phyloP scores from a whole-genome alignment of 2,797 vertebrate genomes.

The Aselliscus stoliczkanus region DNA sequence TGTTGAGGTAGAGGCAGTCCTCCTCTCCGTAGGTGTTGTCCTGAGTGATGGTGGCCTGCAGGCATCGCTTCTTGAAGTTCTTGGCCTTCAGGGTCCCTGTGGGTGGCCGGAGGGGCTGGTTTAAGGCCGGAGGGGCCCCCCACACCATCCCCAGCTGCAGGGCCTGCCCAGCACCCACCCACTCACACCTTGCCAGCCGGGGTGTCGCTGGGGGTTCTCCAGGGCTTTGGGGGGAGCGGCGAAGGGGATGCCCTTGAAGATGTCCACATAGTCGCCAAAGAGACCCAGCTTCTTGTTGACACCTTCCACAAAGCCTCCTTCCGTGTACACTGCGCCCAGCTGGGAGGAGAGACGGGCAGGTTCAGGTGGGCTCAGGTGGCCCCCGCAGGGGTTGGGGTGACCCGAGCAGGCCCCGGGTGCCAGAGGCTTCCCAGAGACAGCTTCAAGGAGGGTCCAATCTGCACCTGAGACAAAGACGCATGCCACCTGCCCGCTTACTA shows the following conservation, averaged over 20 bases:
- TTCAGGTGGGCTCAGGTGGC: background rate
- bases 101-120: accelerated
- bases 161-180: accelerated
- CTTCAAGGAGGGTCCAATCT: background rate
- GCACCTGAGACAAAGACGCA: background rate
- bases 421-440: background rate
- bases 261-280: slow-evolving; percentile 81
- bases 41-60: slow-evolving; percentile 86
- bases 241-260: slow-evolving; percentile 94
- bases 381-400: accelerated
- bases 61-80: slow-evolving; percentile 82
- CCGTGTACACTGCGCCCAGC: slow-evolving; percentile 90
- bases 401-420: background rate
- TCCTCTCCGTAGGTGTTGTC: slow-evolving; percentile 81
- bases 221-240: slow-evolving; percentile 86
- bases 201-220: slow-evolving; percentile 88
- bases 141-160: accelerated
- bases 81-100: slow-evolving; percentile 86
- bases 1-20: slow-evolving; percentile 96
- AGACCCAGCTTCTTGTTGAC: slow-evolving; percentile 83
- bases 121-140: background rate
- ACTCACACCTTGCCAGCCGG: slow-evolving; percentile 90
- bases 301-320: slow-evolving; percentile 92
- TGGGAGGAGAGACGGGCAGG: slow-evolving; percentile 35
- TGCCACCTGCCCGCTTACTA: accelerated